Percentiles rank a stretch among this genome's conserved stretches.
Evolutionary conservation across 2,113 vertebrate genomes (phyloP).

Genomic region (Vidua macroura): DNA sequence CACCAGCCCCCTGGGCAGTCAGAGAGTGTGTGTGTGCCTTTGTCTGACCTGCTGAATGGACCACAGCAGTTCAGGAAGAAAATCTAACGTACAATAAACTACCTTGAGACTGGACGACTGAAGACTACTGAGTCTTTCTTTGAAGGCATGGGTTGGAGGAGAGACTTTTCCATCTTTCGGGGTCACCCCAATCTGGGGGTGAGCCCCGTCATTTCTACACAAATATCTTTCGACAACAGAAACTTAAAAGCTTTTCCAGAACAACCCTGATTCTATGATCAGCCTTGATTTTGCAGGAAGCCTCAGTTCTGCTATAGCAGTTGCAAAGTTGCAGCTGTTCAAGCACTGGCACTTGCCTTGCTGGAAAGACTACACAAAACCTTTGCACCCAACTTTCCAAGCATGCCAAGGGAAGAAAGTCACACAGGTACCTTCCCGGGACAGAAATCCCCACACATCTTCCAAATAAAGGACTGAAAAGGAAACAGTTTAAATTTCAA

Average conservation of each 20-base stretch:
- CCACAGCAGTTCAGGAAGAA: too few species aligned
- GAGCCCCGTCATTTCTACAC: too few species aligned
- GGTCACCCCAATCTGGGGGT: too few species aligned
- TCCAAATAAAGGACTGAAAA: background rate
- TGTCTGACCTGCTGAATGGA: too few species aligned
- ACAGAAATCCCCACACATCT: background rate
- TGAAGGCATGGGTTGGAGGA: too few species aligned
- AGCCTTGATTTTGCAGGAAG: background rate
- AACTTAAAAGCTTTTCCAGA: background rate
- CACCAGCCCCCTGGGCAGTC: too few species aligned
- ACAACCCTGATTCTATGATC: background rate
- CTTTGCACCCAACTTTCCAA: background rate
- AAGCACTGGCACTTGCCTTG: background rate
- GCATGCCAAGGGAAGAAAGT: background rate
- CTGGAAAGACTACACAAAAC: background rate
- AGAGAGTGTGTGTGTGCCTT: too few species aligned
- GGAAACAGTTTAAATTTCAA: background rate
- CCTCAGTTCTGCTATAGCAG: background rate
- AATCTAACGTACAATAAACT: too few species aligned
- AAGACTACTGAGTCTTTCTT: too few species aligned
- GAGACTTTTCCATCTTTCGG: too few species aligned
- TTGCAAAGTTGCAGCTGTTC: background rate
- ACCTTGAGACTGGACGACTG: too few species aligned
- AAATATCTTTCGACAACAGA: background rate
- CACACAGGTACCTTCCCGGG: background rate